Conservation (phyloP, 2,888 invertebrate genomes). For the Cephus sareptanus region DNA sequence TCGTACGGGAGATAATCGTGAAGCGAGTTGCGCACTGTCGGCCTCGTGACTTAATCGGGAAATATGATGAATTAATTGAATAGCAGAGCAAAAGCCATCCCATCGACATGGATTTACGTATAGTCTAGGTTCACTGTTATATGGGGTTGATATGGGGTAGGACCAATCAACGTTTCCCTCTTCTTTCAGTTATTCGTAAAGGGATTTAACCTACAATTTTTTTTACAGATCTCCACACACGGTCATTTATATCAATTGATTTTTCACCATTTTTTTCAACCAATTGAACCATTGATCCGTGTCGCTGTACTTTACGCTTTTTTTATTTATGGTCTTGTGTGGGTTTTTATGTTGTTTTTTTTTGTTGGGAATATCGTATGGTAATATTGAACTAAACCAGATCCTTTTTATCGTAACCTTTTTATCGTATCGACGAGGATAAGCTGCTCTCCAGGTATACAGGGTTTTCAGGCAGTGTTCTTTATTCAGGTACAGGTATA, state of each 20-base stretch:
- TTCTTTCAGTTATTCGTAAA: slow-evolving; percentile 40
- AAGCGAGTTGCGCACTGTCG: background rate
- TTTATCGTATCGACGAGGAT: background rate
- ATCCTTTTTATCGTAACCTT: background rate
- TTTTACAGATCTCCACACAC: background rate
- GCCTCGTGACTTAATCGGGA: background rate
- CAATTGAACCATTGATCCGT: background rate
- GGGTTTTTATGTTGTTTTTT: background rate
- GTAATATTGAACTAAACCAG: background rate
- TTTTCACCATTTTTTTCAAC: no score
- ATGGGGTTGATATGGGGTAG: no score
- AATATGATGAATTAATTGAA: slow-evolving; percentile 19
- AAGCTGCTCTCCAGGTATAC: background rate
- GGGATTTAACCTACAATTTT: slow-evolving; percentile 33
- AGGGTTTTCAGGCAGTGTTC: background rate
- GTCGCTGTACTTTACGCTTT: background rate
- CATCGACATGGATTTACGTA: background rate
- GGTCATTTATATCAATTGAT: no score
- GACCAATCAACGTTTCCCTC: no score
- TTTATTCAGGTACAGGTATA: background rate
- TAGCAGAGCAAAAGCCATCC: background rate
- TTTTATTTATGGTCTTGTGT: background rate
- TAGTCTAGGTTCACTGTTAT: background rate
- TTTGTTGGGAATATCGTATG: background rate
- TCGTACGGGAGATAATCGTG: background rate